Conservation (phyloP, 2,888 invertebrate species). For the Drosophila quinaria region DNA sequence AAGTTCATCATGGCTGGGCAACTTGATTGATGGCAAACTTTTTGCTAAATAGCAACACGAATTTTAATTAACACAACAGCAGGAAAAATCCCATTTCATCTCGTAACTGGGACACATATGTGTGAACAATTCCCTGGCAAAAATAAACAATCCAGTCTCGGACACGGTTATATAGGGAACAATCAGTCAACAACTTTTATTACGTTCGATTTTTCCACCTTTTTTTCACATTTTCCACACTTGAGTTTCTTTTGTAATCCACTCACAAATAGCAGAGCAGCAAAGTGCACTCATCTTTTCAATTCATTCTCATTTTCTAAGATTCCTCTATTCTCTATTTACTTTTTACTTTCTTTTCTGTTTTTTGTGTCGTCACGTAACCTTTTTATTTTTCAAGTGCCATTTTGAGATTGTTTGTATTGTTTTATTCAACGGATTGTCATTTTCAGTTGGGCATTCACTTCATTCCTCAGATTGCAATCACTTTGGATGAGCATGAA, state of each 20-base stretch:
- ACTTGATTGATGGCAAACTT: conserved; percentile 48
- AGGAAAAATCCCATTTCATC: background rate
- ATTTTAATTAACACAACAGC: conserved; percentile 46
- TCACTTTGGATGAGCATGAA: conserved; percentile 33
- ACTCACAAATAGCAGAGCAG: conserved; percentile 2
- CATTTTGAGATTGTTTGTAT: conserved; percentile 73
- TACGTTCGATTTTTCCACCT: conserved; percentile 1
- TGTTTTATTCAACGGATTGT: conserved; percentile 48
- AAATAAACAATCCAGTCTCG: conserved; percentile 14
- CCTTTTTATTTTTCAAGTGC: conserved; percentile 55
- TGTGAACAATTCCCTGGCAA: conserved; percentile 6
- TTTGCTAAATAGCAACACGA: conserved; percentile 19
- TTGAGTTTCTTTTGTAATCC: conserved; percentile 15
- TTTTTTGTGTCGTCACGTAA: conserved; percentile 57
- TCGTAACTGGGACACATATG: conserved; percentile 13
- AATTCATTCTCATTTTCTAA: conserved; percentile 33
- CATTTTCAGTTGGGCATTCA: conserved; percentile 31
- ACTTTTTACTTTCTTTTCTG: conserved; percentile 19
- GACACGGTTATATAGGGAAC: conserved; percentile 16
- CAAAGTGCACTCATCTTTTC: conserved; percentile 47
- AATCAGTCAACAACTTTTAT: conserved; percentile 44
- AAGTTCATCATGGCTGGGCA: conserved; percentile 40
- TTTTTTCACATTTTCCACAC: conserved; percentile 5
- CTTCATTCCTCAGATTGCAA: conserved; percentile 26
- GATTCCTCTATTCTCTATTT: conserved; percentile 11